Conservation (phyloP, 2,113 vertebrate genomes). For the Chaetorhynchus papuensis region DNA sequence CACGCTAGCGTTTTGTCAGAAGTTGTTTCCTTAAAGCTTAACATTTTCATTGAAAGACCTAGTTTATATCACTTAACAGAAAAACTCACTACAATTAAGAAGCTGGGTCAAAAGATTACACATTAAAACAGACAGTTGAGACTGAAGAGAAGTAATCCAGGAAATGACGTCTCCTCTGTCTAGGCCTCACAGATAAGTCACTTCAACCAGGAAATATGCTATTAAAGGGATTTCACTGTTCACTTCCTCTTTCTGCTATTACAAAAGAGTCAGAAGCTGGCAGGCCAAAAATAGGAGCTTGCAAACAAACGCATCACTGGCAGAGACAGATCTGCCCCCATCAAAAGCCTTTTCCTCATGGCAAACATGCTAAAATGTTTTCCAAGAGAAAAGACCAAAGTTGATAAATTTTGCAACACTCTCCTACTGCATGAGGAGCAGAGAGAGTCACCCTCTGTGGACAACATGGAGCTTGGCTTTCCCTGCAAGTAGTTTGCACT, state of each 20-base stretch:
- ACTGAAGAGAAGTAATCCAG: constrained; percentile 68
- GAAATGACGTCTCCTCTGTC: constrained; percentile 77
- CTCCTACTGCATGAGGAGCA: background rate
- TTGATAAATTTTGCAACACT: background rate
- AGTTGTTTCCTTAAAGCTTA: background rate
- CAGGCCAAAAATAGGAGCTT: constrained; percentile 40
- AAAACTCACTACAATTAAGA: background rate
- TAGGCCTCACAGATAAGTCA: constrained; percentile 71
- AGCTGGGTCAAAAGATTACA: background rate
- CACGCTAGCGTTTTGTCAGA: background rate
- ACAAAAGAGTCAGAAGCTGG: constrained; percentile 42
- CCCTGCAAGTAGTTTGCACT: background rate
- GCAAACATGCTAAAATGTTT: background rate
- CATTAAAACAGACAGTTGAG: background rate
- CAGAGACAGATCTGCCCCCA: background rate
- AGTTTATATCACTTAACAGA: background rate
- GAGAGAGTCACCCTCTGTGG: background rate
- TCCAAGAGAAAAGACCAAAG: background rate
- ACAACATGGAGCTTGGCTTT: background rate
- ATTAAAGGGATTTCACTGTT: constrained; percentile 74
- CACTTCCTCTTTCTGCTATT: constrained; percentile 72
- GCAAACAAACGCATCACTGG: background rate
- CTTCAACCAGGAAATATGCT: constrained; percentile 73
- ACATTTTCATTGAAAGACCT: background rate
- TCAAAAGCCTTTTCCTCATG: background rate